Conservation (phyloP, 2,888 invertebrate species). For the Holacanthella duospinosa region DNA sequence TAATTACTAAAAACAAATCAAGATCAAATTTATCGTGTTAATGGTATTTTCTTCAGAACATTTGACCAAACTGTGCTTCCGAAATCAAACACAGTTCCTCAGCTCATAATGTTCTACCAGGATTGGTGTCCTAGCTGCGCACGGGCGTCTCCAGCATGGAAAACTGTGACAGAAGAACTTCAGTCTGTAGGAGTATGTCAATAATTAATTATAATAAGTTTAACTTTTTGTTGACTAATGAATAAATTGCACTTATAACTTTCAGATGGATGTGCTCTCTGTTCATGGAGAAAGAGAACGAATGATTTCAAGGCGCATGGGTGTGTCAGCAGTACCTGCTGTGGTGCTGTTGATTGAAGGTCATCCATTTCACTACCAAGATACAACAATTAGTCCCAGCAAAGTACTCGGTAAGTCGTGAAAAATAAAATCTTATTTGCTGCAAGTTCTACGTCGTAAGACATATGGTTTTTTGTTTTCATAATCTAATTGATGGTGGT, state of each 20-base stretch:
- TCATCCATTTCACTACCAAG: constrained; percentile 72
- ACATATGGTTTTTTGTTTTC: constrained; percentile 6
- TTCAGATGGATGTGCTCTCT: constrained; percentile 55
- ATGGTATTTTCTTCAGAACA: constrained; percentile 56
- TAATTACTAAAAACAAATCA: no score
- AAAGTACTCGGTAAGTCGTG: constrained; percentile 69
- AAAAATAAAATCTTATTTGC: constrained; percentile 20
- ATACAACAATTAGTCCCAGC: constrained; percentile 64
- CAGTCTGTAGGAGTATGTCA: constrained; percentile 63
- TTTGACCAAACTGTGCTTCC: constrained; percentile 77
- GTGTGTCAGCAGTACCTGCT: constrained; percentile 70
- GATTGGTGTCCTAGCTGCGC: constrained; percentile 93
- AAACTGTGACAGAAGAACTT: constrained; percentile 71
- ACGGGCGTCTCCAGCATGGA: constrained; percentile 74
- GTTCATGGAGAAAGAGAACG: constrained; percentile 77
- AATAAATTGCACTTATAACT: not conserved
- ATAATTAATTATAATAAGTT: not conserved
- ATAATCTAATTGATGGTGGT: no score
- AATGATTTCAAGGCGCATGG: constrained; percentile 62
- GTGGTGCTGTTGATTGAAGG: constrained; percentile 71
- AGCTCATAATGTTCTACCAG: constrained; percentile 79
- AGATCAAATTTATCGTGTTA: no score
- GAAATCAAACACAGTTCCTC: constrained; percentile 69
- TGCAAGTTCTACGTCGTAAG: not conserved
- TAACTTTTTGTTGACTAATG: no score